These are phyloP conservation scores for Pseudorhombus dupliciocellatus DNA, from an alignment of 2,113 vertebrate genomes.

Conservation along the genomic window DNA sequence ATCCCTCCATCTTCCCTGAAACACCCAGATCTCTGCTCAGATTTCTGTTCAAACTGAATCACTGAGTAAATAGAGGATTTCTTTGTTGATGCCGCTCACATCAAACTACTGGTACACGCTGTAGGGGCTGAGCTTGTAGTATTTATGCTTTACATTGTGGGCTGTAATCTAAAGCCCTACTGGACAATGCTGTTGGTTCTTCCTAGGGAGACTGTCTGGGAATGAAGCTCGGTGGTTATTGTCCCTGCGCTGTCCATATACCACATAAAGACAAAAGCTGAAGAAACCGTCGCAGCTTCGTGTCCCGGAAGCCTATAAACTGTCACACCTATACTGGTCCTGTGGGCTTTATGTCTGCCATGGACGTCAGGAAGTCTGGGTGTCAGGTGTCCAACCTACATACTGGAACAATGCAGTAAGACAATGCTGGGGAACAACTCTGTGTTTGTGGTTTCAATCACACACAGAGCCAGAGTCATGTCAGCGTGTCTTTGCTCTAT, in stretches of 20 bases:
- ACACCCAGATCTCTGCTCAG: neutral
- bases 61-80: no score
- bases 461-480: conserved; percentile 24
- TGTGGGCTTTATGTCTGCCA: conserved; percentile 13
- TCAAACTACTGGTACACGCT: neutral
- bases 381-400: conserved; percentile 55
- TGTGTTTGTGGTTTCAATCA: conserved; percentile 28
- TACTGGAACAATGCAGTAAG: conserved; percentile 30
- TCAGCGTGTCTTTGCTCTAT: conserved; percentile 26
- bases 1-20: neutral
- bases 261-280: conserved; percentile 19
- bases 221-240: conserved; percentile 21
- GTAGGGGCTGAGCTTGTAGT: neutral
- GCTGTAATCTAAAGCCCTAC: conserved; percentile 1
- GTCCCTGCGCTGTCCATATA: conserved; percentile 21
- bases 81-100: no score
- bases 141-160: neutral
- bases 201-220: conserved; percentile 24
- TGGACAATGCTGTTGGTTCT: conserved; percentile 19
- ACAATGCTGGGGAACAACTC: conserved; percentile 28
- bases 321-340: conserved; percentile 30
- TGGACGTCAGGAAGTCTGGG: conserved; percentile 16
- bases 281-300: neutral
- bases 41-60: neutral
- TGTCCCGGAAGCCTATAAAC: conserved; percentile 32